These are phyloP conservation scores for Petrophora chlorosata DNA, from an alignment of 2,888 invertebrate species.

Conservation along the genomic window DNA sequence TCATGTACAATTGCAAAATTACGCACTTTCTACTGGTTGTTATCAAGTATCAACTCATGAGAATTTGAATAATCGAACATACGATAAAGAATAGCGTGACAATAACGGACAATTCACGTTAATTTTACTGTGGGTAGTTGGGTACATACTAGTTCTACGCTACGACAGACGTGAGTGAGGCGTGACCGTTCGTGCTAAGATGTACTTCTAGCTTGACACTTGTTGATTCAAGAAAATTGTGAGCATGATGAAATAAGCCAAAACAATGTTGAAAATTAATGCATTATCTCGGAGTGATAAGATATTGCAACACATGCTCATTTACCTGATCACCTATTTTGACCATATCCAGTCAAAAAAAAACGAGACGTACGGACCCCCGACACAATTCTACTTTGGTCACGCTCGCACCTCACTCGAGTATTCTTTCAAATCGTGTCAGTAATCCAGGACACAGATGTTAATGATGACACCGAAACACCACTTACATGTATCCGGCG, in stretches of 20 bases:
- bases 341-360: constrained; percentile 58
- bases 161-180: constrained; percentile 31
- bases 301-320: constrained; percentile 28
- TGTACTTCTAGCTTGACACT: constrained; percentile 44
- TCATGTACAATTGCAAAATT: too few relatives aligned
- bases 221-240: constrained; percentile 53
- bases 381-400: constrained; percentile 54
- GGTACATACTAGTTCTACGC: constrained; percentile 2
- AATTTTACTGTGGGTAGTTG: neutral
- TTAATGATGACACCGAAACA: constrained; percentile 69
- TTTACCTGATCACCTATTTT: constrained; percentile 59
- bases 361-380: constrained; percentile 40
- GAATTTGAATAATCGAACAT: neutral
- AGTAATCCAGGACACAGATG: constrained; percentile 57
- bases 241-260: constrained; percentile 31
- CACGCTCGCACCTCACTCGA: constrained; percentile 55
- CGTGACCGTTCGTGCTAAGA: constrained; percentile 34
- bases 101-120: constrained; percentile 4
- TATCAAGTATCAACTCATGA: neutral
- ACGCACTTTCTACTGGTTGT: neutral
- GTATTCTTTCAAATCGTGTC: constrained; percentile 59
- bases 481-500: constrained; percentile 72
- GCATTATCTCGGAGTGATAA: constrained; percentile 7
- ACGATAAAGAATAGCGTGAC: constrained; percentile 10
- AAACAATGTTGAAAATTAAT: constrained; percentile 18